These are phyloP conservation scores for Drosophila orosa DNA, from an alignment of 1,140 invertebrate species.

Conservation along the genomic window DNA sequence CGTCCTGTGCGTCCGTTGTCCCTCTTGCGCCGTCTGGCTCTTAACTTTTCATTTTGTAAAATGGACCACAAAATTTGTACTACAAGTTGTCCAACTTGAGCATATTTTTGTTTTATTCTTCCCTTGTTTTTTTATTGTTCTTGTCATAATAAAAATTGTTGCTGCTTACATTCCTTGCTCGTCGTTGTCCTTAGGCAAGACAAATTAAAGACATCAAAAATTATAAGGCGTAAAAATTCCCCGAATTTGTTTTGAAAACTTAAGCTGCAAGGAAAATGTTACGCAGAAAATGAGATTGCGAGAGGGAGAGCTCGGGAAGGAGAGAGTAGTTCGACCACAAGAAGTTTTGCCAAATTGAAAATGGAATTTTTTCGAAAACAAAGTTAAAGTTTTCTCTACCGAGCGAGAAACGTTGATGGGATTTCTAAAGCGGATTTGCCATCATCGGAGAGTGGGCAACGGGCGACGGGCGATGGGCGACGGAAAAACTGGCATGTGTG, in stretches of 20 bases:
- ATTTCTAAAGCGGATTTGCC: slow-evolving; percentile 76
- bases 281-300: slow-evolving; percentile 46
- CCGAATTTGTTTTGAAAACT: slow-evolving; percentile 29
- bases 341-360: slow-evolving; percentile 73
- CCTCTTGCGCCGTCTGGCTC: slow-evolving; percentile 18
- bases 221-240: slow-evolving; percentile 80
- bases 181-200: slow-evolving; percentile 55
- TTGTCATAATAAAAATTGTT: slow-evolving; percentile 80
- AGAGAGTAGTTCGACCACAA: slow-evolving; percentile 52
- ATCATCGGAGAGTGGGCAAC: not conserved
- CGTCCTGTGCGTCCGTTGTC: not conserved
- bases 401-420: slow-evolving; percentile 58
- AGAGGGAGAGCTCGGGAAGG: slow-evolving; percentile 2
- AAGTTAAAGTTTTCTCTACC: slow-evolving; percentile 57
- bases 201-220: slow-evolving; percentile 82
- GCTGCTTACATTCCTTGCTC: slow-evolving; percentile 58
- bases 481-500: slow-evolving; percentile 71
- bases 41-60: slow-evolving; percentile 78
- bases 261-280: slow-evolving; percentile 41
- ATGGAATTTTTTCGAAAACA: slow-evolving; percentile 66
- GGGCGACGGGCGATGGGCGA: slow-evolving; percentile 4
- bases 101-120: slow-evolving; percentile 44
- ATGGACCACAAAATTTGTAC: slow-evolving; percentile 80
- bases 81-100: slow-evolving; percentile 68
- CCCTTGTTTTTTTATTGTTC: slow-evolving; percentile 57